Percentiles rank a stretch among this genome's conserved stretches.
Evolutionary conservation across 2,888 invertebrate species (phyloP).

Genomic region (Prosopocoilus inquinatus): DNA sequence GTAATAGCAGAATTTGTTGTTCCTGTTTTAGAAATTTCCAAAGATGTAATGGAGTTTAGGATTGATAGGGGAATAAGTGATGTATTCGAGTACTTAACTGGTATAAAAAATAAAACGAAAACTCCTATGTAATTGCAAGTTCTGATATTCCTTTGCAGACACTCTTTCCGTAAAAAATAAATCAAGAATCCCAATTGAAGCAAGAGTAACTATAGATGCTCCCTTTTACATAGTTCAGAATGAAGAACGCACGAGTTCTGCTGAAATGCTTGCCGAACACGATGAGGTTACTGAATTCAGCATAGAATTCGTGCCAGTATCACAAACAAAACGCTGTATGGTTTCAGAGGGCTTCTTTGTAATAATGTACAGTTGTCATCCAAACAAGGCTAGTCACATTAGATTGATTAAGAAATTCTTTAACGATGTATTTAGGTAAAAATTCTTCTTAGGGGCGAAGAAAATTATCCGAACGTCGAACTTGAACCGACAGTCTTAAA

Average conservation of each 20-base stretch:
- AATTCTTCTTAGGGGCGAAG: constrained; percentile 61
- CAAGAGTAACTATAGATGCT: constrained; percentile 51
- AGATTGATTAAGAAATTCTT: neutral
- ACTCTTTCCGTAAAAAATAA: constrained; percentile 57
- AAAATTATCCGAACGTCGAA: constrained; percentile 67
- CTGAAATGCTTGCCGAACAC: constrained; percentile 29
- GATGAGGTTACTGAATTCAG: constrained; percentile 25
- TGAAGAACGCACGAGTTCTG: constrained; percentile 13
- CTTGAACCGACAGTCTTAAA: constrained; percentile 57
- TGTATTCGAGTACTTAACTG: constrained; percentile 19
- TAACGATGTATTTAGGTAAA: constrained; percentile 44
- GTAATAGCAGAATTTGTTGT: constrained; percentile 59
- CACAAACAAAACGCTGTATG: constrained; percentile 32
- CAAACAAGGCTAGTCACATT: constrained; percentile 42
- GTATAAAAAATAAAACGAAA: constrained; percentile 4
- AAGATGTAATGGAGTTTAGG: constrained; percentile 53
- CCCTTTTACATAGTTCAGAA: constrained; percentile 50
- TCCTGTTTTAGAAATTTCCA: constrained; percentile 57
- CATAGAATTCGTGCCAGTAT: constrained; percentile 35
- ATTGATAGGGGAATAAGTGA: constrained; percentile 49
- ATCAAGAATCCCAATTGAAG: constrained; percentile 53
- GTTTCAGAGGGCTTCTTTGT: constrained; percentile 35
- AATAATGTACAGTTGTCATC: constrained; percentile 48
- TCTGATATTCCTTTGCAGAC: constrained; percentile 47
- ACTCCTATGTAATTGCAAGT: neutral